These are phyloP conservation scores for Papilio demoleus DNA, from an alignment of 2,888 invertebrate species.

Conservation along the genomic window DNA sequence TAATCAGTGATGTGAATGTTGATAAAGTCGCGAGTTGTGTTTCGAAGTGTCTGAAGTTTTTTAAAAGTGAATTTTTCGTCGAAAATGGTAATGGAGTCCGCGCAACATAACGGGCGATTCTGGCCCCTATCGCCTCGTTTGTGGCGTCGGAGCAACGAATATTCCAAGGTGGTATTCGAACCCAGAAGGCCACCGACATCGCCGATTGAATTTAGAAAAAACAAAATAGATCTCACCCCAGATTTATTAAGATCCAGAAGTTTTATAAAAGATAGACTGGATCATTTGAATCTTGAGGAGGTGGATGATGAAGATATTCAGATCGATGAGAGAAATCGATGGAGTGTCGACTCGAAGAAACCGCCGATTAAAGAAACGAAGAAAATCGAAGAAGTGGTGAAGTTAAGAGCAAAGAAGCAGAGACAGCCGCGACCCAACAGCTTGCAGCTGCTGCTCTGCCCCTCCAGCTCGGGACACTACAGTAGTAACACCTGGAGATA, in stretches of 20 bases:
- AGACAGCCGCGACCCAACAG: constrained; percentile 77
- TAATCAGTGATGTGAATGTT: constrained; percentile 49
- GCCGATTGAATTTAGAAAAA: constrained; percentile 65
- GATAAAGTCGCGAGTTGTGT: constrained; percentile 59
- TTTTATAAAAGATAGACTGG: constrained; percentile 64
- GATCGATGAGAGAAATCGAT: constrained; percentile 57
- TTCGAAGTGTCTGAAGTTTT: constrained; percentile 46
- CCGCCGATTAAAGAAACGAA: constrained; percentile 69
- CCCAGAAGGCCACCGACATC: constrained; percentile 72
- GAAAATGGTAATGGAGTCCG: constrained; percentile 80
- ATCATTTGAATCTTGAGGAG: constrained; percentile 69
- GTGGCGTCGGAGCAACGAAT: constrained; percentile 78
- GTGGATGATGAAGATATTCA: constrained; percentile 31
- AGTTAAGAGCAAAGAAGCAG: constrained; percentile 70
- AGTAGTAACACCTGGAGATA: constrained; percentile 79
- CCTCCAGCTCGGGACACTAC: constrained; percentile 76
- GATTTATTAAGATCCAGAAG: constrained; percentile 69
- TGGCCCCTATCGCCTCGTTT: constrained; percentile 78
- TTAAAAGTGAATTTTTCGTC: constrained; percentile 47
- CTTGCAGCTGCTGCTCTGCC: constrained; percentile 74
- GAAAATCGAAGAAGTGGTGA: constrained; percentile 69
- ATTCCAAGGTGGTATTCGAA: constrained; percentile 78
- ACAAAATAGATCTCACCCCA: constrained; percentile 61
- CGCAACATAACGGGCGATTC: constrained; percentile 70
- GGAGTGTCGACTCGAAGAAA: constrained; percentile 69